phyloP scores from a whole-genome alignment of 2,113 vertebrate genomes.

The Xenopus borealis region DNA sequence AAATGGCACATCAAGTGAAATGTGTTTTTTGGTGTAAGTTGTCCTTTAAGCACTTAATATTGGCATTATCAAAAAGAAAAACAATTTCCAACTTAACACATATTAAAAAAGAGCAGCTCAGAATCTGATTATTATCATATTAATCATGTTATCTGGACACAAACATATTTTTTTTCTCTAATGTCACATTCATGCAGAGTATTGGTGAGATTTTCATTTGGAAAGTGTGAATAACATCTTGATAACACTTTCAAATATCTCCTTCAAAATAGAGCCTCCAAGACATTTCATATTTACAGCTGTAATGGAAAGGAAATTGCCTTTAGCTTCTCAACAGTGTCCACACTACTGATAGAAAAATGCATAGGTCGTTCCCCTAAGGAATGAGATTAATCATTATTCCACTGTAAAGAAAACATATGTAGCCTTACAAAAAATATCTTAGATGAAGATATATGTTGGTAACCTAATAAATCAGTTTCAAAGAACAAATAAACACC shows the following conservation, averaged over 20 bases:
- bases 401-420: slow-evolving; percentile 11
- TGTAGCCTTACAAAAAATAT: too few relatives aligned
- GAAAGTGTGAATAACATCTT: slow-evolving; percentile 45
- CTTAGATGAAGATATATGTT: too few relatives aligned
- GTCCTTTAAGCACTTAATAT: too few relatives aligned
- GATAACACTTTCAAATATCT: slow-evolving; percentile 46
- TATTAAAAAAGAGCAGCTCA: neutral
- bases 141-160: slow-evolving; percentile 26
- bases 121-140: slow-evolving; percentile 10
- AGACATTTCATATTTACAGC: slow-evolving; percentile 46
- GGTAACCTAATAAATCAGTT: too few relatives aligned
- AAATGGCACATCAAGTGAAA: too few relatives aligned
- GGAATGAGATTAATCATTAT: slow-evolving; percentile 29
- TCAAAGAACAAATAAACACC: too few relatives aligned
- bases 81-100: neutral
- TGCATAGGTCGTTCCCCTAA: slow-evolving; percentile 13
- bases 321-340: slow-evolving; percentile 32
- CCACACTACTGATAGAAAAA: slow-evolving; percentile 36
- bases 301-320: slow-evolving; percentile 46
- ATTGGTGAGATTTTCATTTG: slow-evolving; percentile 40
- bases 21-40: too few relatives aligned
- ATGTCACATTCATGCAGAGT: slow-evolving; percentile 30
- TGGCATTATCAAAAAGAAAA: neutral
- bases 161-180: slow-evolving; percentile 8
- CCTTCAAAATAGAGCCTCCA: slow-evolving; percentile 34